Base-by-base conservation (phyloP, 1,140 invertebrate genomes). In the Ceratina calcarata region DNA sequence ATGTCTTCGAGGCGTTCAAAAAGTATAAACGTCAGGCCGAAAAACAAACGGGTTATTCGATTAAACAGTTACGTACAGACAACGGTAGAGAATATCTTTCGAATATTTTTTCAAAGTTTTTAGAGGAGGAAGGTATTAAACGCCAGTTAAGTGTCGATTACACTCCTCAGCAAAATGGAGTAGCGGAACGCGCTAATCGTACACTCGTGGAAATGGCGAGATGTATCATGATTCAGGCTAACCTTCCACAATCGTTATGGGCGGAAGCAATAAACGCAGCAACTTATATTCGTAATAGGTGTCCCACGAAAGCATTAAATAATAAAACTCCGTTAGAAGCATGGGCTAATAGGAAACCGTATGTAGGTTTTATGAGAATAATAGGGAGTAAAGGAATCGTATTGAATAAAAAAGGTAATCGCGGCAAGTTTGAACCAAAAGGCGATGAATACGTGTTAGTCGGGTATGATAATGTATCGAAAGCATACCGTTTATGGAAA, bases 151-250 rank as follows among this genome's bases (percentile, higher is more conserved):
- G 27, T 82, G 66, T 84, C 70, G 58, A 83, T 1, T 88, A 92
- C 67, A 83, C 84, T 22, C 91, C 93, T 32, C 84, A 93, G 70
- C 81, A 89, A 67, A 93, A 94, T 83, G 67, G 18, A 37, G 32
- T 37, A 37, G 32, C 32, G 32, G 32, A 37, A 6, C 32, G 32
- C 6, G 32, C 32, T 2, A 37, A 37, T 37, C 32, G 32, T 37
- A 37, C 32, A 37, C 32, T 37, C 32, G 32, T 37, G 32, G 32
- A 37, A 37, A 37, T 37, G 32, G 32, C 32, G 32, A 37, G 32
- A 37, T 37, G n/a, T n/a, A n/a, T n/a, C n/a, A n/a, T n/a, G n/a
- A n/a, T n/a, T n/a, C n/a, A n/a, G 32, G 32, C 32, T 37, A 37
- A 37, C 32, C 32, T 37, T 37, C 32, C 32, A 37, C 32, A 37